Base-by-base conservation (phyloP, 1,140 invertebrate genomes). In the Batillaria attramentaria region DNA sequence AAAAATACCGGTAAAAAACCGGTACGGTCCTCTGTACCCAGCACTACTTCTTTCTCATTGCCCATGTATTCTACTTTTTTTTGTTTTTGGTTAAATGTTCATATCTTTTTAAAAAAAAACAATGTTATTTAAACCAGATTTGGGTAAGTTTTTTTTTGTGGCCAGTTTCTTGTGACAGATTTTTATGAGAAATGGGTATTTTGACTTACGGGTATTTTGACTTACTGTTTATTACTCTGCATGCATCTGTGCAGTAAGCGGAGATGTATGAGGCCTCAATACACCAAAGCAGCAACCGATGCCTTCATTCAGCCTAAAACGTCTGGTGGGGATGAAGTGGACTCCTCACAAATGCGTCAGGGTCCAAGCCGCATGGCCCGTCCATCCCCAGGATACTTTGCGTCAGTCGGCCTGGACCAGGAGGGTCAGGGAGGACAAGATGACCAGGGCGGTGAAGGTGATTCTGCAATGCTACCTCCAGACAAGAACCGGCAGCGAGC, bases 261-360 rank as follows among this genome's bases (percentile, higher is more conserved):
- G 31, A 80, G 57, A n/a, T 87, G 86, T 75, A 43, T 57, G 41
- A 72, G 77, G 60, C 84, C 84, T 33, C 68, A 70, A 2, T 83
- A 83, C 42, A 65, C 80, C 37, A 79, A 83, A 50, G 80, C 79
- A 68, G 84, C 79, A 3, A 84, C 81, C 10, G 68, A 81, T 54
- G 81, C 83, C 1, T 84, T 86, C 50, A 86, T 86, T 54, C 70
- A 79, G 20, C 80, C 81, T 16, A 84, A 84, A 72, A 75, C 39
- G 35, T 46, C 68, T 43, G 79, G 77, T 28, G 66, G 35, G 35
- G 72, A 73, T 35, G 72, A 73, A 60, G 72, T 73, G 72, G 72
- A 73, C 46, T 75, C 73, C n/a, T 6, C 54, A 8, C 54, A 75
- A 20, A 37, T 65, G 35, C 73, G 73, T 6, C 73, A 75, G 39